phyloP scores from a whole-genome alignment of 1,140 invertebrate species.

The Leptopilina boulardi region DNA sequence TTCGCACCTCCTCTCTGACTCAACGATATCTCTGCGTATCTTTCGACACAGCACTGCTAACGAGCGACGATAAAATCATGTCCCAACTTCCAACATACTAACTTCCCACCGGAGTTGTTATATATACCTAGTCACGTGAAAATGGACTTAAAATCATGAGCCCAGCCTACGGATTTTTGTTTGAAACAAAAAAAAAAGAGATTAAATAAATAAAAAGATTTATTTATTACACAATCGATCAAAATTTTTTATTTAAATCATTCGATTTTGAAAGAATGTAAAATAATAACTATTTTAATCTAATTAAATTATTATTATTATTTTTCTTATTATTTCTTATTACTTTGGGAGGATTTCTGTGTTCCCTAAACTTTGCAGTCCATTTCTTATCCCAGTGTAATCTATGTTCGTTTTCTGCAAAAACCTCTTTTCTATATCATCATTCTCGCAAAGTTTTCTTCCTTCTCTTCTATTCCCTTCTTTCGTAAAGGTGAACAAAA shows the following conservation, averaged over 20 bases:
- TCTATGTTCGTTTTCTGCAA: too few species aligned
- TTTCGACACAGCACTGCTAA: slow-evolving; percentile 44
- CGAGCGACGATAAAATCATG: slow-evolving; percentile 31
- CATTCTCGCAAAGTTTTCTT: neutral
- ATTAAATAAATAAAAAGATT: too few species aligned
- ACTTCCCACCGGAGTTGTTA: slow-evolving; percentile 23
- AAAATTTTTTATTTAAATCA: too few species aligned
- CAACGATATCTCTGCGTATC: slow-evolving; percentile 53
- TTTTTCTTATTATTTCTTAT: too few species aligned
- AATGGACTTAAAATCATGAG: slow-evolving; percentile 24
- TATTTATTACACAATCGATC: too few species aligned
- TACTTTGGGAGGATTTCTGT: too few species aligned
- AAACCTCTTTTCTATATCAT: neutral
- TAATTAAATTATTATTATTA: too few species aligned
- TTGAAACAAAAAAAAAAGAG: too few species aligned
- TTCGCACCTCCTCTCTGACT: slow-evolving; percentile 52
- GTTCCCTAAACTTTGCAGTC: too few species aligned
- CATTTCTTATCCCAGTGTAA: too few species aligned
- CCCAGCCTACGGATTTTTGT: neutral
- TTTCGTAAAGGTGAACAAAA: neutral
- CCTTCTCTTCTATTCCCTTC: neutral
- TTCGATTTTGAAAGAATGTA: too few species aligned
- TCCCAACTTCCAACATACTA: slow-evolving; percentile 27
- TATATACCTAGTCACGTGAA: slow-evolving; percentile 22
- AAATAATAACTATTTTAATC: too few species aligned